Evolutionary conservation across 1,140 invertebrate genomes (phyloP).

Genomic region (Philaenus spumarius): DNA sequence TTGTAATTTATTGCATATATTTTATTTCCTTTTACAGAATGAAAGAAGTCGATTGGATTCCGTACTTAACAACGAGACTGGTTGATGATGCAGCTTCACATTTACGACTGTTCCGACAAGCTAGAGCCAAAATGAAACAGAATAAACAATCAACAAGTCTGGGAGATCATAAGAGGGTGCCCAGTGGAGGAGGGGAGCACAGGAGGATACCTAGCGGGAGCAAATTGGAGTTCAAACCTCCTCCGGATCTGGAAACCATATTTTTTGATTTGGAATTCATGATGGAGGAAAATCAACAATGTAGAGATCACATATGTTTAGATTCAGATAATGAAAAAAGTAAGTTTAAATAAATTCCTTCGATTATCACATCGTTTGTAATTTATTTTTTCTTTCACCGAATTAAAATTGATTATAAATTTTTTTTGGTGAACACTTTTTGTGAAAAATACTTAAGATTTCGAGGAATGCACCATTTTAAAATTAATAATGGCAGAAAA

Average conservation of each 20-base stretch:
- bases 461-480: no score
- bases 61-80: constrained; percentile 74
- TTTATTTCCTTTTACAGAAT: constrained; percentile 52
- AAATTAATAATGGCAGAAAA: no score
- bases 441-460: no score
- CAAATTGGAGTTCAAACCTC: neutral
- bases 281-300: constrained; percentile 71
- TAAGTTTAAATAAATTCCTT: constrained; percentile 29
- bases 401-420: no score
- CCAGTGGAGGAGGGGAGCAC: constrained; percentile 2
- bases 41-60: constrained; percentile 84
- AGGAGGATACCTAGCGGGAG: neutral
- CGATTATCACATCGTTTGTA: neutral
- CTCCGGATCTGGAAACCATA: constrained; percentile 52
- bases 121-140: constrained; percentile 54
- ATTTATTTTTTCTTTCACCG: no score
- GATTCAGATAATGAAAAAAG: constrained; percentile 53
- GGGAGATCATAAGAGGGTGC: neutral
- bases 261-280: constrained; percentile 86
- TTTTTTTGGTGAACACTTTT: no score
- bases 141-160: neutral
- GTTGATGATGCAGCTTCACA: constrained; percentile 89
- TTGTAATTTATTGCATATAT: no score
- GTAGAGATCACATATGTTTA: constrained; percentile 58
- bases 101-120: constrained; percentile 71